phyloP scores from a whole-genome alignment of 2,113 vertebrate species.

The Platichthys stellatus region DNA sequence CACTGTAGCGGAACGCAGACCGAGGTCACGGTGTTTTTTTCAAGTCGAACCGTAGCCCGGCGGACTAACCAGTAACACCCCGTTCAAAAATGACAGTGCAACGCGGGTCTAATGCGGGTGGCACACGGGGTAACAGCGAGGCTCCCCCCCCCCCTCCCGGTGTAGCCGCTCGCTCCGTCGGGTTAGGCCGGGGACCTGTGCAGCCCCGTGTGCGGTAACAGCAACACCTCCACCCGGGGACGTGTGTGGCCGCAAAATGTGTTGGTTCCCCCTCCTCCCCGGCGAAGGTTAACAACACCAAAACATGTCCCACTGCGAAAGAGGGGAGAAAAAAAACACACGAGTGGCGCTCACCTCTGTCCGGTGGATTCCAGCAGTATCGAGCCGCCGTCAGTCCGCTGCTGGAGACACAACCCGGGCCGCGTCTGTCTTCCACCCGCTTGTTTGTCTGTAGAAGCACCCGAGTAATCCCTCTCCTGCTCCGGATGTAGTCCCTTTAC shows the following conservation, averaged over 20 bases:
- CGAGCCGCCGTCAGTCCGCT: slow-evolving; percentile 61
- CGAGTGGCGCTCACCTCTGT: slow-evolving; percentile 69
- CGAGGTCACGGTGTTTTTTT: slow-evolving; percentile 27
- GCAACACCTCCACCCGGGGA: slow-evolving; percentile 28
- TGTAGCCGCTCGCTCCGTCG: slow-evolving; percentile 35
- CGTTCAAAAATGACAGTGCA: background rate
- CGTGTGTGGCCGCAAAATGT: slow-evolving; percentile 27
- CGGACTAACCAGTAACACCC: slow-evolving; percentile 1
- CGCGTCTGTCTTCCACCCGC: background rate
- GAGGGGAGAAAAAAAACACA: slow-evolving; percentile 9
- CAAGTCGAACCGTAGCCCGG: background rate
- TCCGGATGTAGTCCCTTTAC: slow-evolving; percentile 52
- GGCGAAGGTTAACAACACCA: slow-evolving; percentile 52
- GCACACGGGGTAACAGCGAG: slow-evolving; percentile 11
- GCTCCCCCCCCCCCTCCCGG: slow-evolving; percentile 14
- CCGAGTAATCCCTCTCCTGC: slow-evolving; percentile 38
- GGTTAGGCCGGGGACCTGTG: slow-evolving; percentile 71
- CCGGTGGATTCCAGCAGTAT: slow-evolving; percentile 65
- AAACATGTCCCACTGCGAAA: slow-evolving; percentile 21
- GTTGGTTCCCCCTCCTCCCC: slow-evolving; percentile 9
- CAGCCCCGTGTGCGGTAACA: slow-evolving; percentile 22
- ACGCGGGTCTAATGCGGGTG: slow-evolving; percentile 38
- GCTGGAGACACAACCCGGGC: slow-evolving; percentile 58
- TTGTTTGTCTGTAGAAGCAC: background rate
- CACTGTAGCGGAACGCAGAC: background rate